Base-by-base conservation (phyloP, 2,113 vertebrate species). In the Siniperca chuatsi region DNA sequence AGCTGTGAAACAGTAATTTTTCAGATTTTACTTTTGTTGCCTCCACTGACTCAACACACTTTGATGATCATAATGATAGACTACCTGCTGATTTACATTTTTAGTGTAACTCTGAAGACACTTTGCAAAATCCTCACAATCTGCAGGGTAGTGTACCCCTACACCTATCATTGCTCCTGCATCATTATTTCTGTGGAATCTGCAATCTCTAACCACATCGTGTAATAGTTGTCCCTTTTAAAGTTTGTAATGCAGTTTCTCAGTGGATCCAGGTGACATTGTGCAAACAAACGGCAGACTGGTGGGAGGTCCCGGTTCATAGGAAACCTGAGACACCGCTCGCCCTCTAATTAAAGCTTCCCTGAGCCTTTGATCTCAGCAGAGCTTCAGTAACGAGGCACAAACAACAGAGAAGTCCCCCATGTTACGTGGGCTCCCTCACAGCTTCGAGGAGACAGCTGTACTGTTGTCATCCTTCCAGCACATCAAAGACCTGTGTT, bases 301-400 rank as follows among this genome's bases (percentile, higher is more conserved):
- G 72, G 82, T 93, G 89, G 92, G 91, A 89, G 92, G 89, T 88
- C 83, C 81, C 9, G 21, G 67, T 90, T 90, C 89, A 79, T 61
- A 77, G 68, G 78, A 84, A 91, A 85, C 88, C 86, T 69, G 83
- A 90, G 91, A 80, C 87, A 76, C 79, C 12, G 57, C 82, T 89
- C 50, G 29, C 82, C 84, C 86, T 95, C 78, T 95, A 94, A 96
- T 95, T 93, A 95, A 88, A 85, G 84, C 84, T 52, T 85, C 90
- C 57, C 21, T 0, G 52, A 89, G 86, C 61, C 85, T 96, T 95
- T 95, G 93, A 96, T 94, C 92, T 89, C 74, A 77, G 79, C 86
- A 85, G 89, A 85, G 87, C 85, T 86, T 82, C 81, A 84, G 84
- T 89, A 92, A 93, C 73, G 67, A 89, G 84, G 62, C 89, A 74